Evolutionary conservation across 1,140 invertebrate genomes (phyloP).

Genomic region (Brachionus koreanus): DNA sequence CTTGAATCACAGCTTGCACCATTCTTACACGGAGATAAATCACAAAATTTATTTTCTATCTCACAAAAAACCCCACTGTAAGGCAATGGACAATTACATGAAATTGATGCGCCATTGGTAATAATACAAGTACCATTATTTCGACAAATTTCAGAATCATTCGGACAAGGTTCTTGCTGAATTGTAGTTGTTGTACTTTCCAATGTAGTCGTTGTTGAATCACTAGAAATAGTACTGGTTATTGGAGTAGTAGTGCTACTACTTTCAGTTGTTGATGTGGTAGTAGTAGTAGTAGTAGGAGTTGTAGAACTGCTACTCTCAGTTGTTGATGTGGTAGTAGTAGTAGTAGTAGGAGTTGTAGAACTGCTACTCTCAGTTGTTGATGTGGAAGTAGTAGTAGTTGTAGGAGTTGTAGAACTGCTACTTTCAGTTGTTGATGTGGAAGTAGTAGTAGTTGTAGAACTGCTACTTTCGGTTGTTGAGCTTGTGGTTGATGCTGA

Average conservation of each 20-base stretch:
- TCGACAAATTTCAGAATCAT: not conserved
- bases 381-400: not conserved
- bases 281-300: not conserved
- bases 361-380: not conserved
- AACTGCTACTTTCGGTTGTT: not conserved
- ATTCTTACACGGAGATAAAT: slow-evolving; percentile 4
- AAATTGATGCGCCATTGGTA: not conserved
- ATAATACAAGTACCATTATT: slow-evolving; percentile 11
- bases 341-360: not conserved
- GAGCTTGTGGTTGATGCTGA: not conserved
- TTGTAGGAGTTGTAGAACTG: not conserved
- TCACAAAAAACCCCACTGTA: slow-evolving; percentile 8
- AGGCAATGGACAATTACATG: not conserved
- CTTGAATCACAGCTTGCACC: slow-evolving; percentile 1
- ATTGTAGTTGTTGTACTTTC: not conserved
- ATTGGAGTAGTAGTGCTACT: not conserved
- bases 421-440: not conserved
- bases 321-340: not conserved
- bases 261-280: not conserved
- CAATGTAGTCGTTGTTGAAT: not conserved
- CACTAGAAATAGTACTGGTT: not conserved
- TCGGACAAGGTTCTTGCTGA: not conserved
- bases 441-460: not conserved
- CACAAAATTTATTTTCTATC: not conserved
- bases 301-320: not conserved